Percentiles rank a stretch among this genome's conserved stretches.
These are phyloP conservation scores for Heteropelma amictum DNA, from an alignment of 2,888 invertebrate genomes.

Conservation along the genomic window DNA sequence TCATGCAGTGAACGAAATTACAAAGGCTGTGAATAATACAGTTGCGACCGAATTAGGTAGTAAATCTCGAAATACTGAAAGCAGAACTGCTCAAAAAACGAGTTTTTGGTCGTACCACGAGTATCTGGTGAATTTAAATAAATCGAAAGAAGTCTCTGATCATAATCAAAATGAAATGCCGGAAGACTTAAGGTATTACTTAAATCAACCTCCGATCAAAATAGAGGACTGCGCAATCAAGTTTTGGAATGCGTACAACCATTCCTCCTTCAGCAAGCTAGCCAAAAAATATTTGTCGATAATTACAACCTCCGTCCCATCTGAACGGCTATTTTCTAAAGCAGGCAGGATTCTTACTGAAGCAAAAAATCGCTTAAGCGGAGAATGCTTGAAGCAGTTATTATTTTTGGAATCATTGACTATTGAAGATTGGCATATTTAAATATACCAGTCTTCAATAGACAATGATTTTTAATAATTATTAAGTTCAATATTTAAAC, in stretches of 20 bases:
- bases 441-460: too few relatives aligned
- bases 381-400: neutral
- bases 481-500: too few relatives aligned
- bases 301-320: conserved; percentile 50
- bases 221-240: conserved; percentile 30
- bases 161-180: conserved; percentile 49
- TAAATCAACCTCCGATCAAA: conserved; percentile 39
- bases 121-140: conserved; percentile 34
- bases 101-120: conserved; percentile 53
- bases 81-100: neutral
- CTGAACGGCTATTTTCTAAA: conserved; percentile 53
- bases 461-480: too few relatives aligned
- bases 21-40: neutral
- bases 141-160: conserved; percentile 23
- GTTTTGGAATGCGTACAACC: conserved; percentile 26
- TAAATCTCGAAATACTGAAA: conserved; percentile 17
- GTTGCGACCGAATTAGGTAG: conserved; percentile 1
- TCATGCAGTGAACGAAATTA: conserved; percentile 43
- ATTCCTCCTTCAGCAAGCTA: conserved; percentile 27
- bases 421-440: conserved; percentile 20
- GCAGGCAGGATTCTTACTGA: conserved; percentile 24
- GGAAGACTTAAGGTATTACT: conserved; percentile 49
- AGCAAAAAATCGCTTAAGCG: conserved; percentile 12
- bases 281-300: conserved; percentile 36
- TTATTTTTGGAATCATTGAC: conserved; percentile 4